These are phyloP conservation scores for Bombus haemorrhoidalis DNA, from an alignment of 1,140 invertebrate genomes.

Conservation along the genomic window DNA sequence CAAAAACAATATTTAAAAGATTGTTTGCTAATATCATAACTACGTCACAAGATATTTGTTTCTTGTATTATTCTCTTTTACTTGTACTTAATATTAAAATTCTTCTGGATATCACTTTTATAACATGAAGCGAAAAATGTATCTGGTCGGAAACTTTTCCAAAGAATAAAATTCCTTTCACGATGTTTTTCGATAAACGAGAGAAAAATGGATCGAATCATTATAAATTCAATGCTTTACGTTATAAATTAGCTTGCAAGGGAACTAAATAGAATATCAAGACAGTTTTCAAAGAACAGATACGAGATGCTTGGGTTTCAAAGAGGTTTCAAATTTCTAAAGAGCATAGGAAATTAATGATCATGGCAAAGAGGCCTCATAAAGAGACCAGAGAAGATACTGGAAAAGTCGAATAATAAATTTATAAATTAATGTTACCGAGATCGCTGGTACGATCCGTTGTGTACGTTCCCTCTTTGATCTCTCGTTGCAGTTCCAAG, in stretches of 20 bases:
- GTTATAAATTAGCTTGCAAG: not conserved
- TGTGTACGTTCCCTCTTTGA: slow-evolving; percentile 73
- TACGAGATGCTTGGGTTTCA: not conserved
- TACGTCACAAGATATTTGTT: too few relatives aligned
- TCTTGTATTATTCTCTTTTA: too few relatives aligned
- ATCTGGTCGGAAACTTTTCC: not conserved
- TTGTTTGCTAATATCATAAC: too few relatives aligned
- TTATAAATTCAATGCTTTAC: not conserved
- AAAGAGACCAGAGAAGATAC: not conserved
- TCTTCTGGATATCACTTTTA: not conserved
- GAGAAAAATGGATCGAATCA: not conserved
- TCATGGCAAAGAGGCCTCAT: not conserved
- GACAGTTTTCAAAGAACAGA: not conserved
- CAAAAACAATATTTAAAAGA: too few relatives aligned
- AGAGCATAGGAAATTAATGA: not conserved
- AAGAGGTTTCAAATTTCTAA: not conserved
- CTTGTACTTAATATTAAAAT: not conserved
- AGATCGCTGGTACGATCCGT: slow-evolving; percentile 72
- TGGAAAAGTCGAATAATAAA: not conserved
- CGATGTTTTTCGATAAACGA: too few relatives aligned
- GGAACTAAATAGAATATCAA: not conserved
- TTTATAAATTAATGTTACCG: slow-evolving; percentile 67
- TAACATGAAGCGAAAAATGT: too few relatives aligned
- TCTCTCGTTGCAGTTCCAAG: slow-evolving; percentile 75
- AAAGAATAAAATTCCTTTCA: too few relatives aligned